These are phyloP conservation scores for Hyperopisus bebe DNA, from an alignment of 2,113 vertebrate species.

Conservation along the genomic window DNA sequence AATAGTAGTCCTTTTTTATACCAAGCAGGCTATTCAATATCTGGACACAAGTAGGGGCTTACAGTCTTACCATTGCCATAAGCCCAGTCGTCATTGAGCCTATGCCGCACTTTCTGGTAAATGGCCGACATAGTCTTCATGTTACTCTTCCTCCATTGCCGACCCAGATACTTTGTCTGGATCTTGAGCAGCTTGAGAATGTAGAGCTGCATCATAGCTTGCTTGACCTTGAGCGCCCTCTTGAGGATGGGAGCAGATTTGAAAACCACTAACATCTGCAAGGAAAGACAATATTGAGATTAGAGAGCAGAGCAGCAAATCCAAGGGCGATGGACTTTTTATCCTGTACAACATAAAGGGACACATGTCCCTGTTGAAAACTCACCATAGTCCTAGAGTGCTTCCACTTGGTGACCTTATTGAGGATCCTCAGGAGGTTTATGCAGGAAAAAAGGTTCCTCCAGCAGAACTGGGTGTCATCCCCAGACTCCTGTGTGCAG, in stretches of 20 bases:
- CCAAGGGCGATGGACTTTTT: background rate
- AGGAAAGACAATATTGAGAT: background rate
- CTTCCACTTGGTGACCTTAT: conserved; percentile 98
- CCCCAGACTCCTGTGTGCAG: conserved; percentile 78
- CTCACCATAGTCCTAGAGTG: conserved; percentile 95
- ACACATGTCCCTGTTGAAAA: background rate
- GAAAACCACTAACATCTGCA: conserved; percentile 95
- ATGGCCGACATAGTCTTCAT: conserved; percentile 89
- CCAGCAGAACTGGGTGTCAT: conserved; percentile 94
- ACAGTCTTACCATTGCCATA: conserved; percentile 71
- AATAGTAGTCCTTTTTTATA: background rate
- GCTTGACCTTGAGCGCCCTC: conserved; percentile 89
- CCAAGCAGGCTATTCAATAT: background rate
- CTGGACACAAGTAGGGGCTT: background rate
- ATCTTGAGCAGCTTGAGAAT: conserved; percentile 84
- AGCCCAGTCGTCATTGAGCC: conserved; percentile 83
- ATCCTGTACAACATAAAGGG: background rate
- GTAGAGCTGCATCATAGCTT: conserved; percentile 96
- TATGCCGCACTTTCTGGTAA: conserved; percentile 80
- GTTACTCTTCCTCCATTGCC: conserved; percentile 77
- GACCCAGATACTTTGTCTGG: conserved; percentile 76
- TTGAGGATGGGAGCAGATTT: conserved; percentile 94
- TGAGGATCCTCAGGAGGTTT: conserved; percentile 85
- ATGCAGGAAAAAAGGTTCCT: conserved; percentile 95
- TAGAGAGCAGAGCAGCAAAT: background rate